Percentiles rank a stretch among this genome's conserved stretches.
These are phyloP conservation scores for Corythaixoides concolor DNA, from an alignment of 2,113 vertebrate genomes.

Conservation along the genomic window DNA sequence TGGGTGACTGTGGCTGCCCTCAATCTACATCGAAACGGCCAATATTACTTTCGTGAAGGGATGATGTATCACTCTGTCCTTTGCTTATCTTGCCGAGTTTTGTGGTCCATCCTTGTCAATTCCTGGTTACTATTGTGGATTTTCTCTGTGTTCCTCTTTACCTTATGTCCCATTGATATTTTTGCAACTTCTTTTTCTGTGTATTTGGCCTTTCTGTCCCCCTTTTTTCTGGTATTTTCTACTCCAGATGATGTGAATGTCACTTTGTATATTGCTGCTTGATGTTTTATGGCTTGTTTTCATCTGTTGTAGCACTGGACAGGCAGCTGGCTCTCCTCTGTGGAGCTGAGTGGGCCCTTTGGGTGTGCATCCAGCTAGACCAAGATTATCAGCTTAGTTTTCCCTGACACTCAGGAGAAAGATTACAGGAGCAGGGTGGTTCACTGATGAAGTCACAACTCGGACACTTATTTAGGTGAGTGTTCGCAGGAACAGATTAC, in stretches of 20 bases:
- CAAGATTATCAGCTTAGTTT: background rate
- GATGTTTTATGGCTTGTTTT: background rate
- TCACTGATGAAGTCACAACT: background rate
- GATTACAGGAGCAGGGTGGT: background rate
- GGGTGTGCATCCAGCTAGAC: background rate
- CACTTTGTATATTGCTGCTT: background rate
- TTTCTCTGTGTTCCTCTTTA: background rate
- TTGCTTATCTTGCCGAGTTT: background rate
- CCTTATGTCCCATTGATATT: background rate
- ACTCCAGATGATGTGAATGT: background rate
- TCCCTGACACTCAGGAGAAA: background rate
- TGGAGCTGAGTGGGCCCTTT: background rate
- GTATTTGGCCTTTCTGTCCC: background rate
- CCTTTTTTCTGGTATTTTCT: background rate
- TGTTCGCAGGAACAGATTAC: background rate
- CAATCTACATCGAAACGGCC: background rate
- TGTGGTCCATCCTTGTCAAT: background rate
- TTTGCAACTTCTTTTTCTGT: background rate
- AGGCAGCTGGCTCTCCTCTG: background rate
- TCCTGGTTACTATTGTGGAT: background rate
- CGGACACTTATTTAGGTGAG: background rate
- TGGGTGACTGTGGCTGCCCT: background rate
- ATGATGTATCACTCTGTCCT: background rate
- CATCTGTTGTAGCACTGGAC: background rate
- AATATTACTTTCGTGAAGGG: background rate